Base-by-base conservation (phyloP, 2,888 invertebrate species). In the Malacosoma neustria region DNA sequence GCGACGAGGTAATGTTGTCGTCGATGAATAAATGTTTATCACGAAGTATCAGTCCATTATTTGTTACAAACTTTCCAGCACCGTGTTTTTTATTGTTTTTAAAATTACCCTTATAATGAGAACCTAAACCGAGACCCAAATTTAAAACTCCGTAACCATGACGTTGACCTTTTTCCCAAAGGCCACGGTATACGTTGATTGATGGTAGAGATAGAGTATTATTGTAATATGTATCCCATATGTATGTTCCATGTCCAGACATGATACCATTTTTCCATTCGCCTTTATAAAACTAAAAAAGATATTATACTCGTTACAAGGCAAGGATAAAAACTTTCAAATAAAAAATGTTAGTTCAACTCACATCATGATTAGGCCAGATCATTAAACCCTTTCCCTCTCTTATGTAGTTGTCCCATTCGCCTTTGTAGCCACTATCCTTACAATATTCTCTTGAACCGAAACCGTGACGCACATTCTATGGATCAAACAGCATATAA, bases 281-380 rank as follows among this genome's bases (percentile, higher is more conserved):
- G 0, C 90, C 90, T 41, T 68, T 79, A 56, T 90, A 90, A 60
- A 82, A 84, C 89, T 89, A 48, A 30, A 68, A 58, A 13, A 1
- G 13, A 32, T 13, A 13, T 32, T 33, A 22, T 33, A 35, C 35
- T 2, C 5, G 13, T 22, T 22, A 22, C 9, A 22, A n/a, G n/a
- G n/a, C n/a, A n/a, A n/a, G n/a, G n/a, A n/a, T n/a, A n/a, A n/a
- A n/a, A n/a, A n/a, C n/a, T n/a, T n/a, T n/a, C n/a, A n/a, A n/a
- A n/a, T n/a, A n/a, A n/a, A n/a, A n/a, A n/a, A n/a, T n/a, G n/a
- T n/a, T n/a, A n/a, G n/a, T n/a, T n/a, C n/a, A 33, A 61, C 75
- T 77, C 61, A 89, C 88, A 54, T 89, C 89, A 38, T 86, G 84
- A 60, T 90, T 90, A 1, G 84, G 72, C 89, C 89, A 90, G 47